Conservation (phyloP, 2,888 invertebrate species). For the Buathra laborator region DNA sequence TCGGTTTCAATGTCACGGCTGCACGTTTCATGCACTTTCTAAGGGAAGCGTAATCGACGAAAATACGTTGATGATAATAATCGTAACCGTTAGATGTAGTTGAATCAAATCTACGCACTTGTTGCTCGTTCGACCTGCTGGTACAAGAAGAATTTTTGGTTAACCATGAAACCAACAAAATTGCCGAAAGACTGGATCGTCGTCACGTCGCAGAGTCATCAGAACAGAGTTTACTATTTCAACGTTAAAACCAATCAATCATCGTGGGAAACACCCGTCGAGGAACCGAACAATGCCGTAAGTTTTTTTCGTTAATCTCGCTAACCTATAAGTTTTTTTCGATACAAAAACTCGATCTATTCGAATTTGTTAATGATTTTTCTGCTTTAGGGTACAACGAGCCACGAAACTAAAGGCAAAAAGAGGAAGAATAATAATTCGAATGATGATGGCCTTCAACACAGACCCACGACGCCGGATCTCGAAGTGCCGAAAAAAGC, state of each 20-base stretch:
- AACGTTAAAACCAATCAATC: slow-evolving; percentile 77
- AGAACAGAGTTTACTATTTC: slow-evolving; percentile 80
- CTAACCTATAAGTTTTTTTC: neutral
- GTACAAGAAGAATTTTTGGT: neutral
- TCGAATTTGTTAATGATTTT: neutral
- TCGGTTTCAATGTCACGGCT: neutral
- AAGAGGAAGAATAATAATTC: slow-evolving; percentile 55
- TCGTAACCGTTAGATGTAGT: neutral
- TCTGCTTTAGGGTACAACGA: slow-evolving; percentile 37
- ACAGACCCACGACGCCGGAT: slow-evolving; percentile 65
- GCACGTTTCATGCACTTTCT: neutral
- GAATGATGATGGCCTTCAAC: neutral
- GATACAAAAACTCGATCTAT: neutral
- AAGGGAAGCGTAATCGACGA: neutral
- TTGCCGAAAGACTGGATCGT: slow-evolving; percentile 78
- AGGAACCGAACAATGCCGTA: slow-evolving; percentile 28
- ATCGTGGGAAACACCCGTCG: slow-evolving; percentile 76
- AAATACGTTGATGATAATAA: neutral
- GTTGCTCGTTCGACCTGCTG: too few relatives aligned
- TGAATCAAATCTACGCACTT: neutral
- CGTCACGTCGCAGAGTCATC: slow-evolving; percentile 76
- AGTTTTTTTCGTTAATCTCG: neutral
- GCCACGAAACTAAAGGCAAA: slow-evolving; percentile 15
- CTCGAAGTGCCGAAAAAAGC: slow-evolving; percentile 7
- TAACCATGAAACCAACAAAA: slow-evolving; percentile 70